Percentiles rank a stretch among this genome's conserved stretches.
Conservation (phyloP, 2,888 invertebrate species). For the Pilophorus perplexus region DNA sequence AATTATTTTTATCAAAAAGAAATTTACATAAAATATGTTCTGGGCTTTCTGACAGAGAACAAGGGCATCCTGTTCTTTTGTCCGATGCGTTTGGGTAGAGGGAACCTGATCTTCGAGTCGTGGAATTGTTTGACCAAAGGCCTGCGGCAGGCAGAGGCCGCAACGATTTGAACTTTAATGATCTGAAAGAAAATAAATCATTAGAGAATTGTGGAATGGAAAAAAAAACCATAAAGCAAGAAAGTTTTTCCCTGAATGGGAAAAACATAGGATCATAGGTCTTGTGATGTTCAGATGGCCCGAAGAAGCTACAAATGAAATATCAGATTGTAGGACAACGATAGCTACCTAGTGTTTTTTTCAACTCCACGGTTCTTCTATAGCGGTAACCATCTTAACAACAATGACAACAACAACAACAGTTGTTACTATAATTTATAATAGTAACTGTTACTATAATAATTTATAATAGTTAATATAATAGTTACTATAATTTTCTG, state of each 20-base stretch:
- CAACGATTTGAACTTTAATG: slow-evolving; percentile 92
- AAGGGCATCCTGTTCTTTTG: slow-evolving; percentile 78
- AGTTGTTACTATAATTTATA: background rate
- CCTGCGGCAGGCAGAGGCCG: slow-evolving; percentile 84
- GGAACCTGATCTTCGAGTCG: slow-evolving; percentile 94
- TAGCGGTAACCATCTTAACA: no score
- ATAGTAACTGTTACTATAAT: no score
- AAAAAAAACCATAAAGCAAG: background rate
- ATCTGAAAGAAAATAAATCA: slow-evolving; percentile 65
- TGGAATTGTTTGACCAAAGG: slow-evolving; percentile 98
- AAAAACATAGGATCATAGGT: no score
- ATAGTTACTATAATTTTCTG: no score
- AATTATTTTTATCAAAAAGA: no score
- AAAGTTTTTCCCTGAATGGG: no score
- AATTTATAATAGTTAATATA: no score
- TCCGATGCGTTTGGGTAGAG: slow-evolving; percentile 86
- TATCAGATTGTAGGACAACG: no score
- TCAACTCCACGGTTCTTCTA: no score
- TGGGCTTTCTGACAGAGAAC: slow-evolving; percentile 79
- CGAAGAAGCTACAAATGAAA: background rate
- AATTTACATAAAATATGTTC: slow-evolving; percentile 69
- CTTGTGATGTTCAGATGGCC: no score
- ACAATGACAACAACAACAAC: slow-evolving; percentile 12
- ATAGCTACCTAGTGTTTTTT: no score
- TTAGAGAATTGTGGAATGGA: background rate